Percentiles rank a stretch among this genome's conserved stretches.
Evolutionary conservation across 2,888 invertebrate genomes (phyloP).

Genomic region (Lithosia quadra): DNA sequence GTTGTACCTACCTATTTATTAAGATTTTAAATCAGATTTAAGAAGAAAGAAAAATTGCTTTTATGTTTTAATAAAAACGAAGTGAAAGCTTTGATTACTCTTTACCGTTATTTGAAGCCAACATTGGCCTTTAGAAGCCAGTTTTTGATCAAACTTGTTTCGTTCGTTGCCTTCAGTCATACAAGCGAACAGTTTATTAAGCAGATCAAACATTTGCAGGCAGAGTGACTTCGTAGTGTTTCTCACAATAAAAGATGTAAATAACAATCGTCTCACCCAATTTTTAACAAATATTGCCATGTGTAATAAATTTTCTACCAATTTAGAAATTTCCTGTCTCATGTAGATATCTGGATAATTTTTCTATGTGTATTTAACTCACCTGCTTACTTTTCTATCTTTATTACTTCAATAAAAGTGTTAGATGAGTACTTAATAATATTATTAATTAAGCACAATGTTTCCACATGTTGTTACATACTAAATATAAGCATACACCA

Average conservation of each 20-base stretch:
- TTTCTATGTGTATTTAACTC: not conserved
- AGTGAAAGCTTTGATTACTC: too few species aligned
- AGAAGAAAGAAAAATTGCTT: too few species aligned
- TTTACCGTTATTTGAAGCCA: too few species aligned
- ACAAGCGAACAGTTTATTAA: too few species aligned
- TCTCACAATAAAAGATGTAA: not conserved
- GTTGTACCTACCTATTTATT: not conserved
- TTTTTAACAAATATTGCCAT: too few species aligned
- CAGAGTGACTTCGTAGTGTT: too few species aligned
- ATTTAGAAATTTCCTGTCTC: not conserved
- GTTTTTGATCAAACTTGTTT: too few species aligned
- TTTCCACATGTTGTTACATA: slow-evolving; percentile 27
- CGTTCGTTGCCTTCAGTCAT: too few species aligned
- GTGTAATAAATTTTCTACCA: not conserved
- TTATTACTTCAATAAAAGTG: not conserved
- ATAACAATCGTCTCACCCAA: not conserved
- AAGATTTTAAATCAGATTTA: not conserved
- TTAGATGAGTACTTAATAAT: slow-evolving; percentile 14
- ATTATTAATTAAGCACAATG: slow-evolving; percentile 7
- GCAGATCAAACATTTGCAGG: too few species aligned
- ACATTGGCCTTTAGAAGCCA: too few species aligned
- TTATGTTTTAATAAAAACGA: not conserved
- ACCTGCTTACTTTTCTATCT: not conserved
- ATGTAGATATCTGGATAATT: not conserved
- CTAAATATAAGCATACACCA: slow-evolving; percentile 16